A percentile compares a stretch with the other conserved stretches of the same genome.
These are phyloP conservation scores for Lordiphosa stackelbergi DNA, from an alignment of 1,140 invertebrate species.

Conservation along the genomic window DNA sequence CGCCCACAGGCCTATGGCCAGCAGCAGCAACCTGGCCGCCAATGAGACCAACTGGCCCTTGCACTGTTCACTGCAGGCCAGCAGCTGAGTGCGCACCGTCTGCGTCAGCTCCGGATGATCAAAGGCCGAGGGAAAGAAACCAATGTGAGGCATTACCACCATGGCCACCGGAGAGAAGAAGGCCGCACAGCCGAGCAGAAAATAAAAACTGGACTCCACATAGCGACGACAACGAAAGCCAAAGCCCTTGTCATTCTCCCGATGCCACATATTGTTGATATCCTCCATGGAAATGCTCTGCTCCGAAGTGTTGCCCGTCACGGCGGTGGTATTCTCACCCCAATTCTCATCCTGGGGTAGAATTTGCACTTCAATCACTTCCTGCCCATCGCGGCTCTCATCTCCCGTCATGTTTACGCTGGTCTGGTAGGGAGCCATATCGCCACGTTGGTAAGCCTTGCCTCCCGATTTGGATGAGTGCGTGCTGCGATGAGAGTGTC, in stretches of 20 bases:
- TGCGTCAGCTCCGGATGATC: slow-evolving; percentile 78
- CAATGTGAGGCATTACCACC: slow-evolving; percentile 94
- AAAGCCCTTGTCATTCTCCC: slow-evolving; percentile 84
- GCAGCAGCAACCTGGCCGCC: slow-evolving; percentile 92
- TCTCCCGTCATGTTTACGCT: slow-evolving; percentile 84
- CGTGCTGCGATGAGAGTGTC: slow-evolving; percentile 74
- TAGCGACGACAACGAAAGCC: slow-evolving; percentile 88
- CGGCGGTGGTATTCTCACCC: slow-evolving; percentile 97
- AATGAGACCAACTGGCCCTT: slow-evolving; percentile 92
- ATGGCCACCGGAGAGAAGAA: slow-evolving; percentile 95
- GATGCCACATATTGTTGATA: slow-evolving; percentile 85
- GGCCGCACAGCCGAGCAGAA: slow-evolving; percentile 87
- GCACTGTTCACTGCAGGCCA: slow-evolving; percentile 87
- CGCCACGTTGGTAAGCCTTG: slow-evolving; percentile 39
- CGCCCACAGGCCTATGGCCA: slow-evolving; percentile 96
- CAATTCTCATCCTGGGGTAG: slow-evolving; percentile 97
- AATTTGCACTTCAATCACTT: slow-evolving; percentile 95
- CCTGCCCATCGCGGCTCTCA: slow-evolving; percentile 81
- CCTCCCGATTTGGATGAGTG: slow-evolving; percentile 71
- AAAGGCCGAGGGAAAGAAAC: slow-evolving; percentile 83
- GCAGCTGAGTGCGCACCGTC: slow-evolving; percentile 79
- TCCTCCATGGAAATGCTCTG: slow-evolving; percentile 95
- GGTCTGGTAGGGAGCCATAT: slow-evolving; percentile 89
- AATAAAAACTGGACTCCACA: slow-evolving; percentile 86
- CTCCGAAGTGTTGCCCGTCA: slow-evolving; percentile 97